Conservation (phyloP, 2,888 invertebrate genomes). For the Harmothoe impar region DNA sequence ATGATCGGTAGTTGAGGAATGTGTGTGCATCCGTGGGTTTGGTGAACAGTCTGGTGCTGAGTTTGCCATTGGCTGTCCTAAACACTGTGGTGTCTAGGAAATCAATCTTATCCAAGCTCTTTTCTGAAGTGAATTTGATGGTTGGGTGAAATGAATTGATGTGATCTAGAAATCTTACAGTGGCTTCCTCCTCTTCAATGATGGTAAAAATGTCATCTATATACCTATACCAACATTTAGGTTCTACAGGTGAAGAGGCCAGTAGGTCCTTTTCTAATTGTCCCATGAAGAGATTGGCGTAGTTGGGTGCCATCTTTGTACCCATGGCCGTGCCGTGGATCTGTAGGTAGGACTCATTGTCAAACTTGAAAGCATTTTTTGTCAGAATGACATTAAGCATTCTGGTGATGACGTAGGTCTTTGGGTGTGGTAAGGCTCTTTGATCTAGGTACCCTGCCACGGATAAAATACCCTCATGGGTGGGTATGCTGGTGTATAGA, state of each 20-base stretch:
- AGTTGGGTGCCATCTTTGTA: constrained; percentile 67
- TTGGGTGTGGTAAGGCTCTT: background rate
- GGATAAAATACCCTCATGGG: background rate
- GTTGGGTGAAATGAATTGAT: background rate
- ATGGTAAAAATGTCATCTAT: constrained; percentile 69
- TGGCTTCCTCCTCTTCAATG: constrained; percentile 58
- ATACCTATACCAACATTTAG: constrained; percentile 63
- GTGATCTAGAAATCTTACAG: background rate
- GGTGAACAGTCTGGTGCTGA: background rate
- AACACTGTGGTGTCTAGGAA: constrained; percentile 18
- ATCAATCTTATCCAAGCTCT: background rate
- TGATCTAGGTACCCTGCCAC: background rate
- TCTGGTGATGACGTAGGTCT: background rate
- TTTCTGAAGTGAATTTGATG: constrained; percentile 24
- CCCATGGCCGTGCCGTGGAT: constrained; percentile 69
- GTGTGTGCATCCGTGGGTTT: constrained; percentile 15
- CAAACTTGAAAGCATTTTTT: constrained; percentile 66
- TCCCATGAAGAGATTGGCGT: constrained; percentile 69
- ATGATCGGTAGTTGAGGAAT: constrained; percentile 5
- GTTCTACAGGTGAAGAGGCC: constrained; percentile 56
- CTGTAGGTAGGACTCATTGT: constrained; percentile 65
- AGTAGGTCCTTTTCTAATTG: constrained; percentile 61
- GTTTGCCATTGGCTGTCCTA: background rate
- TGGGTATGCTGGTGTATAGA: constrained; percentile 22
- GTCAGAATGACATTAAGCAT: constrained; percentile 24